These are phyloP conservation scores for Ellobium chinense DNA, from an alignment of 2,888 invertebrate genomes.

Conservation along the genomic window DNA sequence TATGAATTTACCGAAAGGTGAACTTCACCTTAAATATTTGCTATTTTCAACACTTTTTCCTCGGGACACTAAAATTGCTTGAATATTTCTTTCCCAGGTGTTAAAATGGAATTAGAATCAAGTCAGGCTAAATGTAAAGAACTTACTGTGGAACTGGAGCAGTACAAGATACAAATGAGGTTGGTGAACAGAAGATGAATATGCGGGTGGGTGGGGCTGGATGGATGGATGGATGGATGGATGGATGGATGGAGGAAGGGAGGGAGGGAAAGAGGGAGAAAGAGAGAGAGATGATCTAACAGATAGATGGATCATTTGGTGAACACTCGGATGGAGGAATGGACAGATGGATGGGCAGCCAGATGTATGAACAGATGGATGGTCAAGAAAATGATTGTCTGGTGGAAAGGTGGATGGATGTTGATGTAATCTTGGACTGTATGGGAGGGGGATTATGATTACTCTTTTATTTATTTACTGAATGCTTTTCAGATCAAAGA, in stretches of 20 bases:
- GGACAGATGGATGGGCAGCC: background rate
- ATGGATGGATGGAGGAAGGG: background rate
- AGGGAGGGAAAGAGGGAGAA: too few species aligned
- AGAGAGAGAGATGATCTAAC: background rate
- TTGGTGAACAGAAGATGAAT: conserved; percentile 32
- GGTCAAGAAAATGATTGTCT: background rate
- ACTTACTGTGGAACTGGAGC: conserved; percentile 63
- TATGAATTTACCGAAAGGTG: too few species aligned
- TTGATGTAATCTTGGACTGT: too few species aligned
- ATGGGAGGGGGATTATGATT: too few species aligned
- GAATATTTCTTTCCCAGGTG: background rate
- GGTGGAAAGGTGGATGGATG: background rate
- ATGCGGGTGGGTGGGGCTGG: too few species aligned
- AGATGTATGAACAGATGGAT: background rate
- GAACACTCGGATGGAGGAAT: background rate
- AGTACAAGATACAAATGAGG: conserved; percentile 69
- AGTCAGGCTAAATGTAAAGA: conserved; percentile 11
- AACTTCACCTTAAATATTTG: too few species aligned
- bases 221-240: background rate
- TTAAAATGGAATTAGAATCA: conserved; percentile 16
- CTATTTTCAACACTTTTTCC: too few species aligned
- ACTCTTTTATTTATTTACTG: too few species aligned
- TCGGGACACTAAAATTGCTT: background rate
- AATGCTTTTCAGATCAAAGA: conserved; percentile 46
- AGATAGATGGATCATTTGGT: background rate